Base-by-base conservation (phyloP, 2,888 invertebrate genomes). In the Aplocera efformata region DNA sequence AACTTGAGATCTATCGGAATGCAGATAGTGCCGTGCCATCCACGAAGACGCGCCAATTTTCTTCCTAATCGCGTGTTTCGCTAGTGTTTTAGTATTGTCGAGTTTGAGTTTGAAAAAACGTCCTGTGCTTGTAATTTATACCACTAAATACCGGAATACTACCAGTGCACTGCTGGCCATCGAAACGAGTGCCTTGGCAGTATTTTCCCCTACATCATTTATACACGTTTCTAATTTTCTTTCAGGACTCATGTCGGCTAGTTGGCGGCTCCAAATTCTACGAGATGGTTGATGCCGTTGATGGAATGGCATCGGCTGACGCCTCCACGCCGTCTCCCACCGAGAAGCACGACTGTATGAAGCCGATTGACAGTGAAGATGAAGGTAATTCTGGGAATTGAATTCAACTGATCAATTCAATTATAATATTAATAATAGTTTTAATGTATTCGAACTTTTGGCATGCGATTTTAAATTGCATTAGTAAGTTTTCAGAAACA, bases 341-440 rank as follows among this genome's bases (percentile, higher is more conserved):
- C 0, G 95, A 95, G 73, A 95, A 94, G 64, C 93, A 94, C 56
- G 95, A 94, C 67, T 89, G 91, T 48, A 94, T 94, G 93, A 95
- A 95, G 71, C 93, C 94, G 5, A 89, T 86, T 25, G 93, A 93
- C 61, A 94, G 93, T 48, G 92, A 92, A 36, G 94, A 94, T 63
- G 94, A 94, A 88, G 92, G 92, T 92, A 75, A 54, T 24, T 7
- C 9, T 5, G 13, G 13, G 13, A 17, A 17, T 5, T 25, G 1
- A 9, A 8, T 8, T 2, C 9, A 5, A 8, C 9, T 25, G n/a
- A 8, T 8, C n/a, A 5, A 5, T n/a, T 10, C 9, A 25, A 17
- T 17, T 2, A 17, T 17, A 17, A 17, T 17, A 5, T 7, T 8
- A 25, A 25, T 10, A 25, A 25, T 23, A 23, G 8, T 23, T 3